A percentile compares a stretch with the other conserved stretches of the same genome.
Conservation (phyloP, 2,888 invertebrate genomes). For the Scaptomyza reducta region DNA sequence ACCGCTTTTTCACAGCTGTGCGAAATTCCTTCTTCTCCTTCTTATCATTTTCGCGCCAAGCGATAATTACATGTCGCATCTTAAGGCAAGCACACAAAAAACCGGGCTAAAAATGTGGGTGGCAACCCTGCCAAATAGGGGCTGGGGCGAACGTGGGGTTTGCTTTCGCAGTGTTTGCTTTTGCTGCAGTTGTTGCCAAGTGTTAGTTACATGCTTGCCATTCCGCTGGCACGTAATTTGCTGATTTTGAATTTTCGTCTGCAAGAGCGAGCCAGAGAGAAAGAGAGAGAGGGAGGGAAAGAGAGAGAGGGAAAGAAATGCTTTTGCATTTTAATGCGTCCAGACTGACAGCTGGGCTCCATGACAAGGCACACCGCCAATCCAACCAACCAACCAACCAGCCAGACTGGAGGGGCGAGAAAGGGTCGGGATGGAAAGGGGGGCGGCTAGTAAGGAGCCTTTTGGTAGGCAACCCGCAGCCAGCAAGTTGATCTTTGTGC, state of each 20-base stretch:
- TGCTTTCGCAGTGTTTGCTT: neutral
- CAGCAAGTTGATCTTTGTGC: slow-evolving; percentile 66
- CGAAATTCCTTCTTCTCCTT: slow-evolving; percentile 25
- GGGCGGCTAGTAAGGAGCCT: neutral
- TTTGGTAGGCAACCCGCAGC: slow-evolving; percentile 11
- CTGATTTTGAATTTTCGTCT: slow-evolving; percentile 78
- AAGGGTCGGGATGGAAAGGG: neutral
- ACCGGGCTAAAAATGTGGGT: slow-evolving; percentile 11
- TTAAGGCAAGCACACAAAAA: slow-evolving; percentile 41
- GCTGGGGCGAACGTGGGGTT: neutral
- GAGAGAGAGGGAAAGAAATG: slow-evolving; percentile 66
- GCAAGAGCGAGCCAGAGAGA: slow-evolving; percentile 5
- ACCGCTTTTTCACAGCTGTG: slow-evolving; percentile 29
- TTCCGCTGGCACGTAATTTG: slow-evolving; percentile 75
- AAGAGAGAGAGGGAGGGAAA: neutral
- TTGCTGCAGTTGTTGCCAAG: slow-evolving; percentile 50
- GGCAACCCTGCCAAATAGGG: neutral
- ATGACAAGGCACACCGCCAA: slow-evolving; percentile 25
- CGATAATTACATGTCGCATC: slow-evolving; percentile 79
- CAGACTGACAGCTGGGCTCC: slow-evolving; percentile 75
- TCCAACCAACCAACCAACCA: neutral
- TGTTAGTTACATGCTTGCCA: slow-evolving; percentile 73
- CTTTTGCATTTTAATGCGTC: slow-evolving; percentile 78
- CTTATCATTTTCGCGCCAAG: slow-evolving; percentile 19
- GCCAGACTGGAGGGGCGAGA: neutral